These are phyloP conservation scores for Brachionus rotundiformis DNA, from an alignment of 1,140 invertebrate genomes.

Conservation along the genomic window DNA sequence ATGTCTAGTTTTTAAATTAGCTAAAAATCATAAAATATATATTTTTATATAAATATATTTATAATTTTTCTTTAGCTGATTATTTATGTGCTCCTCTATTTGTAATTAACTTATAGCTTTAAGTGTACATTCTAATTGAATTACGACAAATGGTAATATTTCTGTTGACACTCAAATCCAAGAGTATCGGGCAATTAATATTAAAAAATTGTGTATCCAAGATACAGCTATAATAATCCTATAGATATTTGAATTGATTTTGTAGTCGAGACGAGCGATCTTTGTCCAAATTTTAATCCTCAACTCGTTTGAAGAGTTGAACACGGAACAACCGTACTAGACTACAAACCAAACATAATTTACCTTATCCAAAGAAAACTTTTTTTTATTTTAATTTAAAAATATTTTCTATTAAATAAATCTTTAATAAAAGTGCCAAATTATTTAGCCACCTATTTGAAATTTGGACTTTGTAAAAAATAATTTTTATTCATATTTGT, in stretches of 20 bases:
- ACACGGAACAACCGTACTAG: background rate
- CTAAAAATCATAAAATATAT: background rate
- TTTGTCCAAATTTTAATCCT: background rate
- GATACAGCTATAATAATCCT: background rate
- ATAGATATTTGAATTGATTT: background rate
- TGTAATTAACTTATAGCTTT: background rate
- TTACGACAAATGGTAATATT: background rate
- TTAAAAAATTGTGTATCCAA: background rate
- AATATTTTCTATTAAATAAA: background rate
- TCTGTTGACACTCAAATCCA: background rate
- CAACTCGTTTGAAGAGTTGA: background rate
- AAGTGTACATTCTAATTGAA: background rate
- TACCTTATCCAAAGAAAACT: background rate
- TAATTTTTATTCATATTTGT: background rate
- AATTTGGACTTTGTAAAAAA: background rate
- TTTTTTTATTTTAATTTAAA: too few relatives aligned
- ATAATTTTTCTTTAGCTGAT: background rate
- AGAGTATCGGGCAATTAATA: background rate
- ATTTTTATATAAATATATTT: too few relatives aligned
- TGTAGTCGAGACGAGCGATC: too few relatives aligned
- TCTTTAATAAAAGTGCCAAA: background rate
- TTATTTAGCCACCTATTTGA: background rate
- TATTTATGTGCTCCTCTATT: background rate
- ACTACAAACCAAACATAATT: background rate
- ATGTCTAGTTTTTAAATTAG: background rate